These are phyloP conservation scores for Cardinalis cardinalis DNA, from an alignment of 2,113 vertebrate genomes.

Conservation along the genomic window DNA sequence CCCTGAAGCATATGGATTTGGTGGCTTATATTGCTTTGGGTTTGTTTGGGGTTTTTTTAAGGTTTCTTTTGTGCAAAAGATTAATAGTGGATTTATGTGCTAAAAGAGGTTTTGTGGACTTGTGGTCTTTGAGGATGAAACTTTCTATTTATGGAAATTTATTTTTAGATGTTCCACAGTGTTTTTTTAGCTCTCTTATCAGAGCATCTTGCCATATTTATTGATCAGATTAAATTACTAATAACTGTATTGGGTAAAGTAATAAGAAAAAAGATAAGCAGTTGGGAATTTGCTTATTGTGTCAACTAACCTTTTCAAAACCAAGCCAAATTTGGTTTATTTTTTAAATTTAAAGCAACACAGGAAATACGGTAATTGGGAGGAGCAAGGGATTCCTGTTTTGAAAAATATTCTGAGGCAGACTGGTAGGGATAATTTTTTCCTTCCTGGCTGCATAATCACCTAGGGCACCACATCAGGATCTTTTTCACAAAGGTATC, in stretches of 20 bases:
- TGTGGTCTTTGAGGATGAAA: background rate
- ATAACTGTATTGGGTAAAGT: background rate
- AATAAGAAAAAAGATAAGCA: background rate
- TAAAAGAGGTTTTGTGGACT: background rate
- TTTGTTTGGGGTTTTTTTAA: no score
- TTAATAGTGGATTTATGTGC: background rate
- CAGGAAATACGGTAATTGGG: background rate
- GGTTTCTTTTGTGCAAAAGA: background rate
- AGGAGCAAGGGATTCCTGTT: background rate
- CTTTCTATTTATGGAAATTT: background rate
- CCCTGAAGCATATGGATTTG: background rate
- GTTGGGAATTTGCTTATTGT: background rate
- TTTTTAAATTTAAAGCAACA: background rate
- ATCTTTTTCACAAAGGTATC: background rate
- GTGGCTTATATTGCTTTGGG: background rate
- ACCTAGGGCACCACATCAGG: accelerated
- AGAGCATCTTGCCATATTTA: background rate
- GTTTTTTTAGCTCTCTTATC: background rate
- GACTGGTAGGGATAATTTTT: background rate
- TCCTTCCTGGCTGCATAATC: background rate
- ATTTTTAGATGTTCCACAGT: background rate
- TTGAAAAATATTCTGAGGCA: background rate
- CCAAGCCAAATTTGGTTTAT: background rate
- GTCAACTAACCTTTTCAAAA: background rate
- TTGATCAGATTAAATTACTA: background rate